phyloP scores from a whole-genome alignment of 2,113 vertebrate species.

The Poicephalus gulielmi region DNA sequence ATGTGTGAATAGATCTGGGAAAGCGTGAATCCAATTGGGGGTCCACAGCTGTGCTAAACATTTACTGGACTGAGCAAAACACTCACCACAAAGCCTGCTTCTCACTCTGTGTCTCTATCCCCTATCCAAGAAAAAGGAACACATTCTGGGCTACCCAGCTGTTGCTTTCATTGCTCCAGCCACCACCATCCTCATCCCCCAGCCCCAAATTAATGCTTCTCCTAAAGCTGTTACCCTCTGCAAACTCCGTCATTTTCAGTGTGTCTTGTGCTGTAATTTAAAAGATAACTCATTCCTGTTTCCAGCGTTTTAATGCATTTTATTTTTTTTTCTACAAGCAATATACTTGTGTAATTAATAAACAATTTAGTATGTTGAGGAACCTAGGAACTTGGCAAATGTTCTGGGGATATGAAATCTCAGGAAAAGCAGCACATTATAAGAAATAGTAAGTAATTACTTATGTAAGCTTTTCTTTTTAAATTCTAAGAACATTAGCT shows the following conservation, averaged over 20 bases:
- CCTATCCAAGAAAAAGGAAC: neutral
- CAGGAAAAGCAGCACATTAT: slow-evolving; percentile 94
- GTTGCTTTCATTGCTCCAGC: neutral
- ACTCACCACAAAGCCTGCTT: neutral
- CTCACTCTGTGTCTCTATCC: neutral
- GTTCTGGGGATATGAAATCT: slow-evolving; percentile 97
- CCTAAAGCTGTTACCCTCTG: slow-evolving; percentile 40
- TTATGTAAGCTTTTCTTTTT: slow-evolving; percentile 97
- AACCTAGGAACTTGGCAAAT: slow-evolving; percentile 96
- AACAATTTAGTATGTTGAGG: slow-evolving; percentile 96
- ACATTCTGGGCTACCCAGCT: neutral
- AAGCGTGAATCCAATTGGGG: neutral
- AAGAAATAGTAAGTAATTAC: slow-evolving; percentile 95
- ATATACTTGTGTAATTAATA: slow-evolving; percentile 99
- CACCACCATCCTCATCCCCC: neutral
- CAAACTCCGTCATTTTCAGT: slow-evolving; percentile 65
- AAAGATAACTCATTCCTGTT: slow-evolving; percentile 75
- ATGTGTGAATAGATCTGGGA: neutral
- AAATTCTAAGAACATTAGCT: slow-evolving; percentile 99
- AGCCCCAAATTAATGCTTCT: slow-evolving; percentile 13
- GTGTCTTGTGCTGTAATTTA: slow-evolving; percentile 72
- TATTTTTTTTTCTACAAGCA: slow-evolving; percentile 86
- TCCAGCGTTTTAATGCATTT: slow-evolving; percentile 87
- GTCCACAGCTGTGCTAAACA: neutral
- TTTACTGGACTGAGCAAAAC: neutral